Evolutionary conservation across 2,888 invertebrate genomes (phyloP).

Genomic region (Lasius platythorax): DNA sequence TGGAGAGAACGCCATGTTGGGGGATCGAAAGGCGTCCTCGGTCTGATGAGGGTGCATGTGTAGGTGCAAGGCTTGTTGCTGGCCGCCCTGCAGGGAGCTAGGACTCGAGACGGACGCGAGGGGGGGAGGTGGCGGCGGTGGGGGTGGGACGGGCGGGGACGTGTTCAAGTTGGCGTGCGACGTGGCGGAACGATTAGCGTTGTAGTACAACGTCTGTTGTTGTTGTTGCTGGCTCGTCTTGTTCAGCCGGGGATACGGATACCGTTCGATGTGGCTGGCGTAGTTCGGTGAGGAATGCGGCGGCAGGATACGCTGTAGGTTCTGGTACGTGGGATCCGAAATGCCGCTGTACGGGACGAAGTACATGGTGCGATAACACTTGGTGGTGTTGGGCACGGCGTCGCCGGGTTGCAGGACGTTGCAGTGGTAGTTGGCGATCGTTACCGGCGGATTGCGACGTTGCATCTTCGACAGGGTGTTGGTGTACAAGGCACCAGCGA

Average conservation of each 20-base stretch:
- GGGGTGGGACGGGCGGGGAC: slow-evolving; percentile 56
- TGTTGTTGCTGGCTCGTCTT: slow-evolving; percentile 61
- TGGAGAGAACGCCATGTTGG: slow-evolving; percentile 63
- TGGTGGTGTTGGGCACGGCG: slow-evolving; percentile 68
- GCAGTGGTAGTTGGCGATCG: slow-evolving; percentile 77
- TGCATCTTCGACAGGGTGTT: slow-evolving; percentile 53
- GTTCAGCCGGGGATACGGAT: slow-evolving; percentile 81
- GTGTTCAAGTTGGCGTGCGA: slow-evolving; percentile 64
- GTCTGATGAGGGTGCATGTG: slow-evolving; percentile 81
- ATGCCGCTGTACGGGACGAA: slow-evolving; percentile 84
- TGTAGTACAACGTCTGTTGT: slow-evolving; percentile 46
- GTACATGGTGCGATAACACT: slow-evolving; percentile 84
- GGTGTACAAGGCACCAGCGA: slow-evolving; percentile 56
- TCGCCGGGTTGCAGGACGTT: slow-evolving; percentile 69
- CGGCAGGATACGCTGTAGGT: slow-evolving; percentile 82
- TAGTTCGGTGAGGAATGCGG: slow-evolving; percentile 81
- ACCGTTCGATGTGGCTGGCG: slow-evolving; percentile 83
- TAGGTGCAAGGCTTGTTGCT: slow-evolving; percentile 80
- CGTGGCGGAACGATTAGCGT: slow-evolving; percentile 48
- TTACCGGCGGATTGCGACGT: slow-evolving; percentile 56
- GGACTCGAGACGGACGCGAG: slow-evolving; percentile 53
- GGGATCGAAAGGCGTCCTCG: slow-evolving; percentile 78
- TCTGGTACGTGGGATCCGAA: slow-evolving; percentile 84
- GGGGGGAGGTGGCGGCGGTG: slow-evolving; percentile 49
- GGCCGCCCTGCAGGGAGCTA: slow-evolving; percentile 60